These are phyloP conservation scores for Tachina fera DNA, from an alignment of 2,888 invertebrate genomes.

Conservation along the genomic window DNA sequence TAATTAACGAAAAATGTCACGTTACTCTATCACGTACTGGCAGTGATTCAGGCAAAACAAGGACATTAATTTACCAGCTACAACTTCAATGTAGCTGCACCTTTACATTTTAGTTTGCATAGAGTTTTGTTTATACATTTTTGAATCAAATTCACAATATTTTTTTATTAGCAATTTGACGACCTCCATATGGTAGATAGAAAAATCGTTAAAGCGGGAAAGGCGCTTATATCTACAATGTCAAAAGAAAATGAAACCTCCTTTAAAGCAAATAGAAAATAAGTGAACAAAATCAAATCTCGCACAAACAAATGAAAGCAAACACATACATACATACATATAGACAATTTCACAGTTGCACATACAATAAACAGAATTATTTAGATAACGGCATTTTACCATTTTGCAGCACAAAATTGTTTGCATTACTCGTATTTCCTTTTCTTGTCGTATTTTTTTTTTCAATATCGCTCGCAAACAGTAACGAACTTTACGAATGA, in stretches of 20 bases:
- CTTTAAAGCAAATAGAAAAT: conserved; percentile 20
- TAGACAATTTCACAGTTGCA: background rate
- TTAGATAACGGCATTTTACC: conserved; percentile 40
- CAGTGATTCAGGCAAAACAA: background rate
- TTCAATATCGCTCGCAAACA: background rate
- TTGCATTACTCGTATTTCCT: conserved; percentile 2
- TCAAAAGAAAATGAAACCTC: conserved; percentile 43
- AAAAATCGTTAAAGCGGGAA: background rate
- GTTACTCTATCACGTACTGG: too few species aligned
- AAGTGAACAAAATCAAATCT: conserved; percentile 6
- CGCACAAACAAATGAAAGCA: background rate
- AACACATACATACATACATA: background rate
- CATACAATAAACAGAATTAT: conserved; percentile 38
- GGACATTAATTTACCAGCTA: background rate
- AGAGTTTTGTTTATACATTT: background rate
- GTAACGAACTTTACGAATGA: conserved; percentile 23
- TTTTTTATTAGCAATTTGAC: background rate
- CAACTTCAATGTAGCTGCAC: background rate
- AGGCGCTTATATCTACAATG: conserved; percentile 21
- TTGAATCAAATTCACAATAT: background rate
- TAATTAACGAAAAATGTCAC: too few species aligned
- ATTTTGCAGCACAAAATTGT: conserved; percentile 21
- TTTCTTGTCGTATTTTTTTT: background rate
- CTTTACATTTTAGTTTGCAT: background rate
- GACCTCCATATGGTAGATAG: background rate